These are phyloP conservation scores for Andricus quercusramuli DNA, from an alignment of 2,888 invertebrate genomes.

Conservation along the genomic window DNA sequence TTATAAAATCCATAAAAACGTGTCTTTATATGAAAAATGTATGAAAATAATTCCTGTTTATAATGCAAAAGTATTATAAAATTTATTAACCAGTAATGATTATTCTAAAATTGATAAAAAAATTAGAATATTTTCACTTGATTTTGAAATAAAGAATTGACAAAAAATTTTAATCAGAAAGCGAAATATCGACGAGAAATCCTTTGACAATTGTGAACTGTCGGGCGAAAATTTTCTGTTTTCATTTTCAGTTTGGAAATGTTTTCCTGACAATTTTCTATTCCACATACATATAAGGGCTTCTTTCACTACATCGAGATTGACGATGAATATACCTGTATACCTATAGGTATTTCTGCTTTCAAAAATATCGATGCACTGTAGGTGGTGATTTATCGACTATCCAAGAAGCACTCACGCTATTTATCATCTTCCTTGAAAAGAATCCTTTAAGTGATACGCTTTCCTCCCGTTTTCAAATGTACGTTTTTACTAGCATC, in stretches of 20 bases:
- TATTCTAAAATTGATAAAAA: too few species aligned
- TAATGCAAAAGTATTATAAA: too few species aligned
- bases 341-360: slow-evolving; percentile 10
- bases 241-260: slow-evolving; percentile 14
- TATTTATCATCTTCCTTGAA: slow-evolving; percentile 31
- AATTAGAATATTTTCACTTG: too few species aligned
- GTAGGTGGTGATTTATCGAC: slow-evolving; percentile 34
- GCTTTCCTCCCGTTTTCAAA: slow-evolving; percentile 10
- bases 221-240: slow-evolving; percentile 19
- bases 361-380: slow-evolving; percentile 32
- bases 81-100: too few species aligned
- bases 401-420: slow-evolving; percentile 33
- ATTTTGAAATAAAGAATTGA: too few species aligned
- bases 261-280: slow-evolving; percentile 26
- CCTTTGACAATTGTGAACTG: background rate
- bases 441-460: slow-evolving; percentile 30
- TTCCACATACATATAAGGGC: background rate
- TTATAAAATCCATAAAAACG: background rate
- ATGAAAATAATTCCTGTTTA: too few species aligned
- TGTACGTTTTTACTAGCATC: background rate
- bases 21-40: too few species aligned
- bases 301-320: slow-evolving; percentile 7
- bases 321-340: slow-evolving; percentile 33
- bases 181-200: too few species aligned
- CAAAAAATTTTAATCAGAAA: too few species aligned